Percentiles rank a stretch among this genome's conserved stretches.
Conservation (phyloP, 2,888 invertebrate species). For the Gymnoscelis rufifasciata region DNA sequence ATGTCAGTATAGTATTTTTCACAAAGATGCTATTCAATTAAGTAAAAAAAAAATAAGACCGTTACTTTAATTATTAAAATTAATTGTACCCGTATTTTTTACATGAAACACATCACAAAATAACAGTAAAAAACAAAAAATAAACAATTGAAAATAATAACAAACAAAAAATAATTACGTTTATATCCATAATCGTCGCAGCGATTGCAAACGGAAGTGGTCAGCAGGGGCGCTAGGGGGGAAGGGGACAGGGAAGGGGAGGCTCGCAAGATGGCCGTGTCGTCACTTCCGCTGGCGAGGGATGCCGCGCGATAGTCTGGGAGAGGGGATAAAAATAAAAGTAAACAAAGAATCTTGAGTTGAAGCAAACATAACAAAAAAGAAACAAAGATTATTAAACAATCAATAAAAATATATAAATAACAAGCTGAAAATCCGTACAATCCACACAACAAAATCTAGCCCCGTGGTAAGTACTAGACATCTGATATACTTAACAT, state of each 20-base stretch:
- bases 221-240: slow-evolving; percentile 19
- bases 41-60: too few species aligned
- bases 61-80: too few species aligned
- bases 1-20: too few species aligned
- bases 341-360: slow-evolving; percentile 10
- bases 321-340: slow-evolving; percentile 6
- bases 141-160: neutral
- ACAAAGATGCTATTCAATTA: too few species aligned
- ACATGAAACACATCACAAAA: too few species aligned
- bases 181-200: slow-evolving; percentile 44
- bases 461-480: too few species aligned
- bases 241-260: slow-evolving; percentile 29
- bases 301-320: slow-evolving; percentile 41
- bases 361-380: slow-evolving; percentile 12
- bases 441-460: too few species aligned
- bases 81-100: too few species aligned
- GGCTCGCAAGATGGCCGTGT: slow-evolving; percentile 48
- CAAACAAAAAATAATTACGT: slow-evolving; percentile 24
- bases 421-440: too few species aligned
- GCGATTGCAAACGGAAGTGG: slow-evolving; percentile 35
- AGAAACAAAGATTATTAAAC: slow-evolving; percentile 6
- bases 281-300: slow-evolving; percentile 47
- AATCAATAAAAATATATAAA: neutral
- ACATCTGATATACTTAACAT: too few species aligned
- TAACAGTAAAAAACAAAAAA: neutral